These are phyloP conservation scores for Corythaeola cristata DNA, from an alignment of 2,113 vertebrate genomes.

Conservation along the genomic window DNA sequence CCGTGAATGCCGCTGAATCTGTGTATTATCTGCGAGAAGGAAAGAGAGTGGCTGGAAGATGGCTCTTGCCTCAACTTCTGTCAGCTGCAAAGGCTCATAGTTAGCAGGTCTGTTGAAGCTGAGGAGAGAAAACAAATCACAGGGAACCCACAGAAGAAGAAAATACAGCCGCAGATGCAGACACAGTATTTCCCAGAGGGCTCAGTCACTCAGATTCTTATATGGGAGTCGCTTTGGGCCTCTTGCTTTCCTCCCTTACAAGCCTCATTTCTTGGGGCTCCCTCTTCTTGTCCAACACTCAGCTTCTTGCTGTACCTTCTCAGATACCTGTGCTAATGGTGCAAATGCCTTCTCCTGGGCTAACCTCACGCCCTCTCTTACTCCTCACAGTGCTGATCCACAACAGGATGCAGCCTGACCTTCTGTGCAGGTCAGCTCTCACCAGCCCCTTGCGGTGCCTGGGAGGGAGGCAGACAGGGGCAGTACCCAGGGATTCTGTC, in stretches of 20 bases:
- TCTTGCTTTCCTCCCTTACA: background rate
- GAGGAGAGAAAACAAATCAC: background rate
- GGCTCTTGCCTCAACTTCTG: background rate
- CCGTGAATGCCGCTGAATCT: background rate
- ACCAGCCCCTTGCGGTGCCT: background rate
- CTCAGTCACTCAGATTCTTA: background rate
- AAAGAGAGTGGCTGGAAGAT: background rate
- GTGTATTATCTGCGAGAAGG: background rate
- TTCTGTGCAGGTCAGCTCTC: background rate
- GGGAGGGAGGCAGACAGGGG: background rate
- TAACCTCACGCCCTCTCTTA: background rate
- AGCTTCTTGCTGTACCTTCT: background rate
- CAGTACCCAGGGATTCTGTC: background rate
- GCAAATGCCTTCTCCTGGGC: background rate
- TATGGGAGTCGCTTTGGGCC: background rate
- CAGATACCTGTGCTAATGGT: background rate
- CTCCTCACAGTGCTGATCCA: background rate
- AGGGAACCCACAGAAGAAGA: background rate
- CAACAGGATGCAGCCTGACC: background rate
- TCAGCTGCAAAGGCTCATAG: background rate
- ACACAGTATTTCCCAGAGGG: background rate
- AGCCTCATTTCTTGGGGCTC: background rate
- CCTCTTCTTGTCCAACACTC: background rate
- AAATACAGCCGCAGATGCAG: background rate
- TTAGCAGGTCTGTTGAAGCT: background rate